Evolutionary conservation across 2,797 vertebrate genomes (phyloP).

Genomic region (Urophycis tenuis): DNA sequence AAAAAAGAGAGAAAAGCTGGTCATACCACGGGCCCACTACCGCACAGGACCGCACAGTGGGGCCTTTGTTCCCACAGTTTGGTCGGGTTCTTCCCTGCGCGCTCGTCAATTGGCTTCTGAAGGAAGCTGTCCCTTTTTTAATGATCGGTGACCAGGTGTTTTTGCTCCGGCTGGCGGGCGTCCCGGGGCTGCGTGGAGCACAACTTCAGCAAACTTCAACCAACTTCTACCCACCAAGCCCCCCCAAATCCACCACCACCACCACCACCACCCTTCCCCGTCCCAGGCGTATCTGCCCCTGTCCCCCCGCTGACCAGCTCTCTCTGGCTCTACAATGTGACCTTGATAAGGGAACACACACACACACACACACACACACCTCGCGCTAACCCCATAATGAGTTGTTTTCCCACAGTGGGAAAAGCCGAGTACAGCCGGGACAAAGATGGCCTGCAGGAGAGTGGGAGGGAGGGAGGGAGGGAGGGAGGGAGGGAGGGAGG

Average conservation of each 20-base stretch:
- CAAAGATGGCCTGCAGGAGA: conserved; percentile 52
- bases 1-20: background rate
- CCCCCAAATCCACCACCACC: too few species aligned
- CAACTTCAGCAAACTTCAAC: background rate
- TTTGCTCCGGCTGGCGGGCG: background rate
- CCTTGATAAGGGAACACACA: conserved; percentile 60
- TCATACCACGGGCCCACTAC: background rate
- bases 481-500: background rate
- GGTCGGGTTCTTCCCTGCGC: too few species aligned
- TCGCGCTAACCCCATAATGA: conserved; percentile 62
- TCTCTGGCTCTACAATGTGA: conserved; percentile 56
- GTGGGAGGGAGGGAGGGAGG: background rate
- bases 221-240: background rate
- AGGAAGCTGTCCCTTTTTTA: background rate
- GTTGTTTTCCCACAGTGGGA: conserved; percentile 74
- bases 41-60: background rate
- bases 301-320: conserved; percentile 9
- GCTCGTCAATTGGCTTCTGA: background rate
- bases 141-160: background rate
- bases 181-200: background rate
- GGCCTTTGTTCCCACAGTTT: background rate
- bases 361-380: conserved; percentile 48
- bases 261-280: background rate
- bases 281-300: background rate
- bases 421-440: conserved; percentile 42